Base-by-base conservation (phyloP, 2,888 invertebrate species). In the Podotricha telesiphe region DNA sequence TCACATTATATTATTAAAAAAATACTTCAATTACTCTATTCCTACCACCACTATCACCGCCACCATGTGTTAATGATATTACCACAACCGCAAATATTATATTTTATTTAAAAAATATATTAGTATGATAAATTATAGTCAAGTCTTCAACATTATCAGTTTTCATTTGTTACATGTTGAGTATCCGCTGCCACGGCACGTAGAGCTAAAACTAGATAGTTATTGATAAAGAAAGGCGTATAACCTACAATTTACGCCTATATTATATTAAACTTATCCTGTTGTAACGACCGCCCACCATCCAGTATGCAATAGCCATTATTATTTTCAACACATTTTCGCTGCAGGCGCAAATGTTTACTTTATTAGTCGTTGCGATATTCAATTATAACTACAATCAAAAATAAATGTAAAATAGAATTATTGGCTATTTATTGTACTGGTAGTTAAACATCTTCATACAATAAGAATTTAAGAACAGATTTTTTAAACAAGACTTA, bases 191-290 rank as follows among this genome's bases (percentile, higher is more conserved):
- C 19, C 47, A 40, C 53, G 17, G 47, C 37, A 47, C 40, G 53
- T 68, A 47, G 40, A 45, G 42, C 66, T 55, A 40, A 62, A 70
- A 68, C 70, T 63, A 68, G 72, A 68, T 72, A 67, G 68, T 70
- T 69, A 65, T 65, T 70, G 71, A 72, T 74, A 74, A 67, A 70
- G 68, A 69, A 71, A 61, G 71, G 68, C 74, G 70, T 70, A 65
- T 63, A 73, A 66, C 70, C 71, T 63, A 70, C 67, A 72, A 73
- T 72, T 73, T 72, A 73, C 67, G 69, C 68, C 65, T 70, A 61
- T 72, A 71, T 73, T 64, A 74, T 68, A 69, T 68, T 68, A 67
- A 65, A 67, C 61, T 40, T 67, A 63, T 72, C 65, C 68, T 63
- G 65, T 61, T 61, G 62, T 69, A 72, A 65, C 65, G 42, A 67